Conservation (phyloP, 2,888 invertebrate genomes). For the Hypercompe scribonia region DNA sequence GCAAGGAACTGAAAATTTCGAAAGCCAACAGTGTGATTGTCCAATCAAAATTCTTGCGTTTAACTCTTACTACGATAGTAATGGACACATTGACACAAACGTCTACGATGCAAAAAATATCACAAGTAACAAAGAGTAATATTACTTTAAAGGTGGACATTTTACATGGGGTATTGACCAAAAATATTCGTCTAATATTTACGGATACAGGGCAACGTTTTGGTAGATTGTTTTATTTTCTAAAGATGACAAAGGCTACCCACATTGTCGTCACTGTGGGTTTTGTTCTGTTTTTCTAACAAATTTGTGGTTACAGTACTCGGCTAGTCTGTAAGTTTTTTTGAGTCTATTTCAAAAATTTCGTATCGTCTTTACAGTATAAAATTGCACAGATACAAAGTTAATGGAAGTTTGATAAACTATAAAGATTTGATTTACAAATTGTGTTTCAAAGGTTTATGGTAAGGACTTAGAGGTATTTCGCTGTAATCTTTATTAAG, state of each 20-base stretch:
- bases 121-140: too few species aligned
- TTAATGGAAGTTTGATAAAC: not conserved
- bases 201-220: slow-evolving; percentile 43
- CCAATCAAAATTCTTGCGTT: not conserved
- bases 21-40: not conserved
- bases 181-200: not conserved
- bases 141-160: not conserved
- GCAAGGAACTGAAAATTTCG: not conserved
- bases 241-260: slow-evolving; percentile 73
- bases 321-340: not conserved
- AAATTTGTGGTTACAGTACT: slow-evolving; percentile 20
- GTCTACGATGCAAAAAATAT: not conserved
- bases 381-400: slow-evolving; percentile 19
- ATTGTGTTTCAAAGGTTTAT: not conserved
- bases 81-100: not conserved
- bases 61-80: not conserved
- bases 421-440: not conserved
- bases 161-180: slow-evolving; percentile 5
- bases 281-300: slow-evolving; percentile 49
- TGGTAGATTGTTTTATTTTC: slow-evolving; percentile 68
- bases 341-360: slow-evolving; percentile 44
- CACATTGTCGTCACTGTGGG: slow-evolving; percentile 55
- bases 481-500: too few species aligned
- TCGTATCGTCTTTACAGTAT: slow-evolving; percentile 26
- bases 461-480: too few species aligned